Percentiles rank a stretch among this genome's conserved stretches.
Conservation (phyloP, 2,888 invertebrate species). For the Tribolium freemani region DNA sequence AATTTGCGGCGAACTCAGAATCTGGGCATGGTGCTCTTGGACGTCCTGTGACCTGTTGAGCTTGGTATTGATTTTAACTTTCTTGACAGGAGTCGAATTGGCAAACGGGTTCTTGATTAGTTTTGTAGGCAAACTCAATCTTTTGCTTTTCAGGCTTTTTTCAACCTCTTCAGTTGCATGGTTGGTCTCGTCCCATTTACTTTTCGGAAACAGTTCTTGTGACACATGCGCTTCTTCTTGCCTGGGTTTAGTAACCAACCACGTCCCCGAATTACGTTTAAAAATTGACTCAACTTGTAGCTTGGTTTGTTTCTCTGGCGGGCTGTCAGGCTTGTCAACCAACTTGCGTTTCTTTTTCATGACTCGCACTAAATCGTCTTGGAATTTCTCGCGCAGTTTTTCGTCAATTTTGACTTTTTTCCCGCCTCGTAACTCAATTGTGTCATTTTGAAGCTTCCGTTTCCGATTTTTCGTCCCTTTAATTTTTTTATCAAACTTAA, state of each 20-base stretch:
- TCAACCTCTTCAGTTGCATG: constrained; percentile 45
- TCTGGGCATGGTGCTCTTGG: constrained; percentile 79
- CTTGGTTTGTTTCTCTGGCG: constrained; percentile 6
- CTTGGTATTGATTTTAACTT: constrained; percentile 81
- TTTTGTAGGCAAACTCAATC: constrained; percentile 51
- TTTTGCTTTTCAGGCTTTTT: background rate
- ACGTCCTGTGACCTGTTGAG: constrained; percentile 81
- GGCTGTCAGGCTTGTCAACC: background rate
- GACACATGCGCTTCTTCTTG: background rate
- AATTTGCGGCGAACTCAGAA: constrained; percentile 79
- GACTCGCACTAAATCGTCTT: constrained; percentile 31
- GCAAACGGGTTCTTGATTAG: constrained; percentile 42
- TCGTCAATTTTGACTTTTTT: constrained; percentile 51
- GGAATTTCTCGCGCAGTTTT: constrained; percentile 42
- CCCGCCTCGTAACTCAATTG: constrained; percentile 37
- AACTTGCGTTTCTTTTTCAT: constrained; percentile 26
- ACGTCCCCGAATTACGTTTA: constrained; percentile 63
- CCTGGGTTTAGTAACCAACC: constrained; percentile 56
- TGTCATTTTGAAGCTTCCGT: constrained; percentile 43
- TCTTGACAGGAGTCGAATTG: constrained; percentile 68
- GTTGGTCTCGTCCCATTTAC: constrained; percentile 25
- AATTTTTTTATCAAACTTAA: constrained; percentile 63
- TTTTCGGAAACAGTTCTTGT: background rate
- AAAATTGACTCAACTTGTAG: constrained; percentile 57
- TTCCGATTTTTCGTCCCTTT: constrained; percentile 53